Evolutionary conservation across 2,888 invertebrate species (phyloP), one percentile per base, ranked within the genome.

Genomic region (Drosophila subquinaria): DNA sequence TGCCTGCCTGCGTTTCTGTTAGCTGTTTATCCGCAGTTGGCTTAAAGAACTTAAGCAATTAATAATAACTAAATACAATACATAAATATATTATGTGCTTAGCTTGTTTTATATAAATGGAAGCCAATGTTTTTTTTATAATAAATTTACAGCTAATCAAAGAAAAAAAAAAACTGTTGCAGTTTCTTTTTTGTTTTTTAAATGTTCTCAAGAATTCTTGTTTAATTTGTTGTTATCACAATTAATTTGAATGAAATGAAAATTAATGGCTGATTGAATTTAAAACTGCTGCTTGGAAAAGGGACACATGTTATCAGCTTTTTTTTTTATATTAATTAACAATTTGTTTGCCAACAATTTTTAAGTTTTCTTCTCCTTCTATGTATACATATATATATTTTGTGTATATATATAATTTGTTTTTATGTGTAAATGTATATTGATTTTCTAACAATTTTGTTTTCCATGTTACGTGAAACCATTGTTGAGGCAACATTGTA

Each of bases 401-500:
- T 72, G 13, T 62, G 23, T 77, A 57, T 4, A 38, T 38, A n/a
- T 38, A 38, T 36, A 6, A 6, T n/a, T 30, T 8, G 1, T 30
- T 30, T 30, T 30, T 2, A 15, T 57, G 36, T 47, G 38, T 38
- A 38, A 38, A 15, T 70, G 23, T 63, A 53, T 38, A 60, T 70
- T 17, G 53, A 45, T 62, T 73, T 82, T 78, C 79, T 87, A 87
- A 87, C 86, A 83, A 88, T 76, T 79, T 76, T 76, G 59, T 73
- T 88, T 71, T 73, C 65, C 76, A 69, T 76, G 73, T 68, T 74
- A 81, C 71, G 64, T 90, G 90, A 88, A 90, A 90, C 90, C 90
- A 82, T 87, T 88, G 88, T 88, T 90, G 90, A 88, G 88, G 88
- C 88, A 89, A 87, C 90, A 90, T 84, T 90, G 90, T 88, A 88